phyloP scores from a whole-genome alignment of 2,888 invertebrate genomes.

The Ophion ellenae region DNA sequence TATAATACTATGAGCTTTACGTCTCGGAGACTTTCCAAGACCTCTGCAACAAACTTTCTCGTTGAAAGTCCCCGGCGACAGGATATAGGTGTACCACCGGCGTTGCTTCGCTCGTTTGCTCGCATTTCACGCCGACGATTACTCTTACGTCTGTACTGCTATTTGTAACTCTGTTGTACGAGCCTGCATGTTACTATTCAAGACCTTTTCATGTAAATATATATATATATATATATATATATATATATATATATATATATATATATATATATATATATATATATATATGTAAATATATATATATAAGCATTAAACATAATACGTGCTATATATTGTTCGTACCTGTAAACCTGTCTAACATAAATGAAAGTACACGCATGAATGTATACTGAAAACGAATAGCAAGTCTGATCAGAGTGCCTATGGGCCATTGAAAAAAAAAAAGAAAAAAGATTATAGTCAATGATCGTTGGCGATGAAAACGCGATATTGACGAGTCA shows the following conservation, averaged over 20 bases:
- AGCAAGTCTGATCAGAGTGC: too few relatives aligned
- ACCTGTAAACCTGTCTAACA: background rate
- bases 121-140: conserved; percentile 64
- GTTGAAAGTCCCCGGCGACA: conserved; percentile 52
- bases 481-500: background rate
- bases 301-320: background rate
- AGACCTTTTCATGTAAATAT: background rate
- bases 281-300: background rate
- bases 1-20: conserved; percentile 46
- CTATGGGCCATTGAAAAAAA: too few relatives aligned
- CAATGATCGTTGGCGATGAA: background rate
- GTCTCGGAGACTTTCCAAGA: conserved; percentile 43
- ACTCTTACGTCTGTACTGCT: conserved; percentile 63
- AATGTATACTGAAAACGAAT: too few relatives aligned
- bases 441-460: too few relatives aligned
- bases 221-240: conserved; percentile 9
- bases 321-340: background rate
- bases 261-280: conserved; percentile 11
- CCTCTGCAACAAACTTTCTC: conserved; percentile 58
- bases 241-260: conserved; percentile 9
- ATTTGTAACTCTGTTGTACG: conserved; percentile 60
- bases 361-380: background rate
- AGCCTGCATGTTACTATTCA: conserved; percentile 39
- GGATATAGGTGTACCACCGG: conserved; percentile 37
- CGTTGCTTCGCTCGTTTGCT: conserved; percentile 53